These are phyloP conservation scores for Agriotes lineatus DNA, from an alignment of 2,888 invertebrate species.

Conservation along the genomic window DNA sequence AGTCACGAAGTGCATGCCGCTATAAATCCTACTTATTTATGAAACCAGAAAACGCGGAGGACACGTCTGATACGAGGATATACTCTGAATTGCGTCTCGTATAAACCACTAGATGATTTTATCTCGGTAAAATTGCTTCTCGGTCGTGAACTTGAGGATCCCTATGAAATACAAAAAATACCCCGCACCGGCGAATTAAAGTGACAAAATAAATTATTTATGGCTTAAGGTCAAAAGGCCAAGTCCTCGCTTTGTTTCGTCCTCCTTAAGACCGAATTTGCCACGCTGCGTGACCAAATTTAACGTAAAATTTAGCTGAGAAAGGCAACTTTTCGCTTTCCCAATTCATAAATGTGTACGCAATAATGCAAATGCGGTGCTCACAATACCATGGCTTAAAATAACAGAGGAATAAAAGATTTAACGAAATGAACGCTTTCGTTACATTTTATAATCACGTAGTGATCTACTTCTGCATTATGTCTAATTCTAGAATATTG, in stretches of 20 bases:
- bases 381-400: neutral
- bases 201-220: conserved; percentile 21
- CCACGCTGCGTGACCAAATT: too few relatives aligned
- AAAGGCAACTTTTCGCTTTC: too few relatives aligned
- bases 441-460: too few relatives aligned
- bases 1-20: conserved; percentile 65
- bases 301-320: too few relatives aligned
- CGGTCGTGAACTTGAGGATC: conserved; percentile 29
- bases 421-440: conserved; percentile 3
- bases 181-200: conserved; percentile 15
- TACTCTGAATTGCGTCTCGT: conserved; percentile 52
- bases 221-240: neutral
- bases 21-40: conserved; percentile 66
- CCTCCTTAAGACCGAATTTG: too few relatives aligned
- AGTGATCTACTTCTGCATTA: too few relatives aligned
- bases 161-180: conserved; percentile 19
- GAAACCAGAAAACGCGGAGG: conserved; percentile 61
- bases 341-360: too few relatives aligned
- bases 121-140: conserved; percentile 45
- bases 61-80: conserved; percentile 59
- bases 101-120: conserved; percentile 52
- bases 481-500: too few relatives aligned
- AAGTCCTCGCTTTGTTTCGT: neutral
- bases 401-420: neutral
- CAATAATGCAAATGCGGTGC: neutral